Base-by-base conservation (phyloP, 2,113 vertebrate species). In the Oncorhynchus clarkii region DNA sequence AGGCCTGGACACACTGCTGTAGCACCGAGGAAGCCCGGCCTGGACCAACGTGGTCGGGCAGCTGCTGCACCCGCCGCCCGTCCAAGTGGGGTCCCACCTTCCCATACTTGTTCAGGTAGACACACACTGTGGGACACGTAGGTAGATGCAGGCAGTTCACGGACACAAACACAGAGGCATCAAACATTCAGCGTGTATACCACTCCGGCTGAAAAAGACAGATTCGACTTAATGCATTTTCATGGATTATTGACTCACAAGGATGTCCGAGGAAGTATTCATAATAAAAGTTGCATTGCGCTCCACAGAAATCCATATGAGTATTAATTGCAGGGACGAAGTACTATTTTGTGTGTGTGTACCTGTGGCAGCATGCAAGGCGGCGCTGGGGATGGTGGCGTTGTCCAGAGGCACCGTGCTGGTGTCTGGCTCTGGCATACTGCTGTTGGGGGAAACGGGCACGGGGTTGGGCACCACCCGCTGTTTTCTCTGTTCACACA, bases 351-450 rank as follows among this genome's bases (percentile, higher is more conserved):
- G 71, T 72, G 76, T 8, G 3, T 1, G 39, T 24, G 9, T 92
- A 99, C 97, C 98, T 95, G 98, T 99, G 81, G 98, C 97, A 73
- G 97, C 96, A 92, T 99, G 97, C 90, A 99, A 94, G 89, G 97
- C 97, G 87, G 97, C 95, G 84, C 90, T 98, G 89, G 98, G 98
- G 88, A 99, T 96, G 86, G 97, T 98, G 86, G 98, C 97, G 70
- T 97, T 97, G 83, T 98, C 98, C 91, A 96, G 93, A 76, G 97
- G 97, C 75, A 99, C 97, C 85, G 96, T 98, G 94, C 98, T 99
- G 90, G 96, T 99, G 90, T 99, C 98, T 57, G 98, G 98, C 83
- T 99, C 98, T 78, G 98, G 98, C 67, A 96, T 99, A 93, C 96
- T 98, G 90, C 94, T 97, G 92, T 96, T 98, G 86, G 98, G 97